Conservation (phyloP, 2,113 vertebrate genomes). For the Copsychus sechellarum region DNA sequence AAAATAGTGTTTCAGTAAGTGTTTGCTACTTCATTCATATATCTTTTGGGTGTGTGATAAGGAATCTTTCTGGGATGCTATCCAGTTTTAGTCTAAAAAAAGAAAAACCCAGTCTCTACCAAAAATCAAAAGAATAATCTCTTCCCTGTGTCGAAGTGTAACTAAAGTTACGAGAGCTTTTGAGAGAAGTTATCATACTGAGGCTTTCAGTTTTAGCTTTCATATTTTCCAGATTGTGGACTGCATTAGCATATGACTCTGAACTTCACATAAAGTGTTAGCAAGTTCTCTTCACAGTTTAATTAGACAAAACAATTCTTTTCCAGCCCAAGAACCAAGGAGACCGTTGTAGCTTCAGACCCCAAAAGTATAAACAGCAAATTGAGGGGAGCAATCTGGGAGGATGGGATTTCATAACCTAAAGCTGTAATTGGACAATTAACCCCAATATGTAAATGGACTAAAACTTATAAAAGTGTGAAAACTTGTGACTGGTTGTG, state of each 20-base stretch:
- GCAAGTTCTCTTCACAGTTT: background rate
- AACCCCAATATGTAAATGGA: background rate
- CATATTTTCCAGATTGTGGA: background rate
- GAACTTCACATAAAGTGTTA: background rate
- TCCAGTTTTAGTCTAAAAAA: background rate
- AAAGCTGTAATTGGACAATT: background rate
- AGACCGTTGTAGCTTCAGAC: too few species aligned
- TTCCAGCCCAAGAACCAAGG: background rate
- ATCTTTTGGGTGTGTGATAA: background rate
- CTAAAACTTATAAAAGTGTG: background rate
- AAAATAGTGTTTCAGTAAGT: background rate
- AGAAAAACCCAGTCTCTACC: fast-evolving
- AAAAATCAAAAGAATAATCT: background rate
- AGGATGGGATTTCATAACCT: background rate
- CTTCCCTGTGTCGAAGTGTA: background rate
- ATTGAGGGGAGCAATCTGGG: background rate
- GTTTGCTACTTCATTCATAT: background rate
- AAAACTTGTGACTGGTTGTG: fast-evolving
- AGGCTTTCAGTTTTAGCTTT: background rate
- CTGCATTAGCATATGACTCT: background rate
- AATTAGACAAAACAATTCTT: background rate
- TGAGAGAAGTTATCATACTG: background rate
- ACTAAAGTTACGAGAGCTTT: background rate
- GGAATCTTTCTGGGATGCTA: background rate
- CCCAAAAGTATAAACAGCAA: background rate